phyloP scores from a whole-genome alignment of 2,113 vertebrate genomes.

The Vombatus ursinus region DNA sequence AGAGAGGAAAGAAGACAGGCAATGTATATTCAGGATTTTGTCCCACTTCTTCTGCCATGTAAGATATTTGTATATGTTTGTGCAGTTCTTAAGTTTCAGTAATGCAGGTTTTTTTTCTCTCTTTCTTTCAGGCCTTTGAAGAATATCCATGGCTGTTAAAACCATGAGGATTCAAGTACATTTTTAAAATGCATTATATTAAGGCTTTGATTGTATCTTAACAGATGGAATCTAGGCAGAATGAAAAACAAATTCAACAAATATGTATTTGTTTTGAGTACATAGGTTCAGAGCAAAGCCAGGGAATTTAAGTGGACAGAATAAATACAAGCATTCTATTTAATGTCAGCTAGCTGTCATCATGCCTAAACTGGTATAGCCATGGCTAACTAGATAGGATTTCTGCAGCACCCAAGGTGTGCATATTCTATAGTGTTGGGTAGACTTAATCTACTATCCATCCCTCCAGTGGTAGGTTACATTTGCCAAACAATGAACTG shows the following conservation, averaged over 20 bases:
- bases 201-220: background rate
- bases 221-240: constrained; percentile 22
- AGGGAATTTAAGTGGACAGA: background rate
- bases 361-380: rapidly evolving
- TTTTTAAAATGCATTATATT: background rate
- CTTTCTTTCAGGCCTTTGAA: constrained; percentile 25
- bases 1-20: background rate
- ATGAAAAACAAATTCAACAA: constrained; percentile 43
- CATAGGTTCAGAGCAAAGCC: background rate
- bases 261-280: constrained; percentile 15
- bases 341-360: background rate
- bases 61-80: background rate
- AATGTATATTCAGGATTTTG: background rate
- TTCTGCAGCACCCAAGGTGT: background rate
- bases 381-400: background rate
- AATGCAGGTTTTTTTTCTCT: background rate
- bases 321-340: background rate
- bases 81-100: background rate
- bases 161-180: background rate
- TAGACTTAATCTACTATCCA: background rate
- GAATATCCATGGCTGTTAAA: constrained; percentile 4
- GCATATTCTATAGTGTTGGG: background rate
- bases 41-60: background rate
- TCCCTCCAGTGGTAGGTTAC: rapidly evolving
- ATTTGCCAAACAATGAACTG: background rate